Base-by-base conservation (phyloP, 2,113 vertebrate genomes). In the Stegastes partitus region DNA sequence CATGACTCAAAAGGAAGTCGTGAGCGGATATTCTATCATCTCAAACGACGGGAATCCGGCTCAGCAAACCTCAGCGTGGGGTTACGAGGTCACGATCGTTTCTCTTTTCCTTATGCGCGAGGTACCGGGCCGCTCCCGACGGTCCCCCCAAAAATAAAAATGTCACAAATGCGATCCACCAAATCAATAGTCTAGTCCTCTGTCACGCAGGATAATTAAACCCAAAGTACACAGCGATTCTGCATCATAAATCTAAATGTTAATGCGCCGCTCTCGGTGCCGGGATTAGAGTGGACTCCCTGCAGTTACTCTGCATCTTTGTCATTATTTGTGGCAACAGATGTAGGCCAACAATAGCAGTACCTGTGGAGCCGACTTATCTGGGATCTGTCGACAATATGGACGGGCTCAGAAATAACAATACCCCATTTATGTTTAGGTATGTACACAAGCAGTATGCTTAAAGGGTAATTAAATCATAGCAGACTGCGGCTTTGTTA, bases 11-110 rank as follows among this genome's bases (percentile, higher is more conserved):
- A 64, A 45, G 10, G 67, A 57, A 78, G 68, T 21, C 42, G 4
- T n/a, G 19, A 1, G 31, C 10, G 31, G 7, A 34, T 45, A 59
- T 58, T 59, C 57, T 54, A 76, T 81, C 67, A 50, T 77, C 74
- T 59, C 11, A 21, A 49, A 21, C 65, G 28, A 63, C 58, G 63
- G 74, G 78, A 82, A 82, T 81, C 74, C 82, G 84, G 79, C 82
- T 81, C 45, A 22, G 37, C 31, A 54, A 80, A 68, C 34, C 21
- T 57, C 55, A 68, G 19, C 34, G 34, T 45, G 23, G 23, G 70
- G 49, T 19, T 16, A 68, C 59, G 23, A 11, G 47, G 51, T 55
- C 54, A 61, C 9, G n/a, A 57, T 70, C 26, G 11, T 56, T 31
- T 53, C 23, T 44, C 42, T 61, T 47, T 19, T 78, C 42, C 2